Percentiles rank a stretch among this genome's conserved stretches.
phyloP scores from a whole-genome alignment of 2,113 vertebrate species.

The Silurus meridionalis region DNA sequence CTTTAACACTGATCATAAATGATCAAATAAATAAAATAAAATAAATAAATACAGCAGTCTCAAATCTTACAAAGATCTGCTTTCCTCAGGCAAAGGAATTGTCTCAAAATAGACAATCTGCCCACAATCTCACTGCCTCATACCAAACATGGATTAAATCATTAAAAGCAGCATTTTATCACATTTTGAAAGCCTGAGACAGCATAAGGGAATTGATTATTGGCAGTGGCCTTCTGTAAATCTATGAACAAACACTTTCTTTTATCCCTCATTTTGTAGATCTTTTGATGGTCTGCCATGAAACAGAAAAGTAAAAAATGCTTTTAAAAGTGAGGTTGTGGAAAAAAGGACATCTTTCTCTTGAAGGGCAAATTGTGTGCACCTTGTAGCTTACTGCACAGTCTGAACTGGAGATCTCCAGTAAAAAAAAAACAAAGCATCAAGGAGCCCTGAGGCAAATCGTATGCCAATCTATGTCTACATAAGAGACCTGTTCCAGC shows the following conservation, averaged over 20 bases:
- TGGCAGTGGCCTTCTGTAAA: constrained; percentile 22
- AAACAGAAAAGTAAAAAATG: constrained; percentile 30
- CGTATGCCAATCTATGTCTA: neutral
- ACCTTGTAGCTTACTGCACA: neutral
- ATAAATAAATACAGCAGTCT: constrained; percentile 34
- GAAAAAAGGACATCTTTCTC: neutral
- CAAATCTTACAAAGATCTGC: constrained; percentile 36
- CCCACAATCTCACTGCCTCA: constrained; percentile 33
- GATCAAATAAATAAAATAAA: neutral
- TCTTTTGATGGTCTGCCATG: constrained; percentile 27
- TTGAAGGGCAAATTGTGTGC: neutral
- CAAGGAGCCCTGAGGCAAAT: neutral
- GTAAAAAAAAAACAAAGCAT: too few species aligned
- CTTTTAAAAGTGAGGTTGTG: neutral
- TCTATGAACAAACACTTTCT: constrained; percentile 13
- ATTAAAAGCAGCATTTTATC: constrained; percentile 44
- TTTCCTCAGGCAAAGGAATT: constrained; percentile 5
- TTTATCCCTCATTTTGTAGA: constrained; percentile 3
- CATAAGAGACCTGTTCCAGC: neutral
- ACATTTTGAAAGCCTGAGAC: constrained; percentile 34
- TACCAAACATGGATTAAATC: constrained; percentile 44
- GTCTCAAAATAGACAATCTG: constrained; percentile 38
- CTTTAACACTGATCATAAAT: constrained; percentile 38
- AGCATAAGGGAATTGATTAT: constrained; percentile 39
- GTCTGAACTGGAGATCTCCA: neutral